A percentile compares a stretch with the other conserved stretches of the same genome.
phyloP scores from a whole-genome alignment of 2,797 vertebrate species.

The Neoniphon sammara region DNA sequence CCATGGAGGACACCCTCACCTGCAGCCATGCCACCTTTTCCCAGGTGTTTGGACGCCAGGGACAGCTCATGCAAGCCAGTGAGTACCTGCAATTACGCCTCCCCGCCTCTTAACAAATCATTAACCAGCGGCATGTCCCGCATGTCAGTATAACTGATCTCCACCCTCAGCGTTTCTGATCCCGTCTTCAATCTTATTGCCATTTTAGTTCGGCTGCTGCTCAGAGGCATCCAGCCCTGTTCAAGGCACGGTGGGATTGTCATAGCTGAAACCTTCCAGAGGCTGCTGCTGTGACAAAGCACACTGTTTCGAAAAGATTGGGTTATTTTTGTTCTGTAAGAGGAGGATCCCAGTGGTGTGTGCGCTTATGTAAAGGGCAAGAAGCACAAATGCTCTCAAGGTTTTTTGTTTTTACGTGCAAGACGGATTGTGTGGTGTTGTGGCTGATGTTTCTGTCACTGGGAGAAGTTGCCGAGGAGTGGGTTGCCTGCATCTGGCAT shows the following conservation, averaged over 20 bases:
- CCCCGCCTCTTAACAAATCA: slow-evolving; percentile 27
- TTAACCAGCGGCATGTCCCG: slow-evolving; percentile 38
- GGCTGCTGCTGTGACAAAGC: slow-evolving; percentile 16
- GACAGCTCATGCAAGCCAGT: slow-evolving; percentile 87
- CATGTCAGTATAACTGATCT: slow-evolving; percentile 49
- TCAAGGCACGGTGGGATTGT: not conserved
- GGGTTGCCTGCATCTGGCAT: slow-evolving; percentile 11
- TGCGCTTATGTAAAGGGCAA: slow-evolving; percentile 20
- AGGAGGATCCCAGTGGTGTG: slow-evolving; percentile 31
- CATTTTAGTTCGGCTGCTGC: slow-evolving; percentile 35
- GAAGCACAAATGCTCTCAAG: not conserved
- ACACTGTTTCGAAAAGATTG: slow-evolving; percentile 14
- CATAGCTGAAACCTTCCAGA: not conserved
- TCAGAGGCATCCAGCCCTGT: slow-evolving; percentile 9
- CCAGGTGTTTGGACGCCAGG: slow-evolving; percentile 87
- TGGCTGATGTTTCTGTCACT: slow-evolving; percentile 37
- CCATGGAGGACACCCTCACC: slow-evolving; percentile 86
- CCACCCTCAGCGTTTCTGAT: slow-evolving; percentile 45
- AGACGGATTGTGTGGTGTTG: not conserved
- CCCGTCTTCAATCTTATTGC: slow-evolving; percentile 34
- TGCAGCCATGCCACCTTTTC: slow-evolving; percentile 85
- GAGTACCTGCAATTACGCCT: slow-evolving; percentile 65
- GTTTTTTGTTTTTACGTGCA: slow-evolving; percentile 6
- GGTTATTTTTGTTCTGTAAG: slow-evolving; percentile 23
- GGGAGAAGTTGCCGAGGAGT: slow-evolving; percentile 41